Evolutionary conservation across 92 coral and sea anemone species (phyloP).

Genomic region (Diadumene lineata): DNA sequence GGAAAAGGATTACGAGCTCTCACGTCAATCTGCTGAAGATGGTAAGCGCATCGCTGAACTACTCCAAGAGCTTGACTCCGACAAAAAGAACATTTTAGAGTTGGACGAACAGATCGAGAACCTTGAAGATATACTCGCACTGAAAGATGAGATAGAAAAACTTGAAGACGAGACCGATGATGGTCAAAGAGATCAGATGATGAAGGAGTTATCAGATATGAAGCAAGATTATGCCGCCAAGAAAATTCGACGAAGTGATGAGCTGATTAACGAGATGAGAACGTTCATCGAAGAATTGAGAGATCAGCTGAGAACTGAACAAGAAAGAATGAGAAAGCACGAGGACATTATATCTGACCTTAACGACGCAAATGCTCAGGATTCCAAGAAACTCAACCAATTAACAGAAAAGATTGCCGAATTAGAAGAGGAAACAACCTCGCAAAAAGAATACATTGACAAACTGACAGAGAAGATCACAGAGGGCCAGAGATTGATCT

Average conservation of each 20-base stretch:
- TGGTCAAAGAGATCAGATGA: conserved; percentile 21
- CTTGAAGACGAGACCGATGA: conserved; percentile 39
- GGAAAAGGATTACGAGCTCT: conserved; percentile 30
- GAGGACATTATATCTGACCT: conserved; percentile 64
- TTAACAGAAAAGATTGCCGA: conserved; percentile 38
- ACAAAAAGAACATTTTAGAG: conserved; percentile 23
- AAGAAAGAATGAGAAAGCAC: conserved; percentile 51
- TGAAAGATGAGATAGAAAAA: conserved; percentile 43
- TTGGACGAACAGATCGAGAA: conserved; percentile 42
- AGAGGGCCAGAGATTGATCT: conserved; percentile 71
- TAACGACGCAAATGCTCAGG: conserved; percentile 62
- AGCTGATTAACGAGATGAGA: conserved; percentile 44
- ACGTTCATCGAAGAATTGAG: conserved; percentile 59
- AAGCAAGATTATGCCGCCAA: conserved; percentile 60
- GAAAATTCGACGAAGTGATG: conserved; percentile 54
- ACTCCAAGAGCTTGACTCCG: conserved; percentile 34
- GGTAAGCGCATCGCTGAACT: conserved; percentile 52
- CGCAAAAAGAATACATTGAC: conserved; percentile 62
- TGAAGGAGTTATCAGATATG: conserved; percentile 44
- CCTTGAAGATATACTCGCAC: conserved; percentile 58
- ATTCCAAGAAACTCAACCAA: conserved; percentile 52
- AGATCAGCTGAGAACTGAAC: conserved; percentile 57
- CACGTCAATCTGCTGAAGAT: conserved; percentile 55
- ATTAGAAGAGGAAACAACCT: conserved; percentile 49
- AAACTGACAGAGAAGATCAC: conserved; percentile 73